Percentiles rank a stretch among this genome's conserved stretches.
Evolutionary conservation across 2,888 invertebrate genomes (phyloP).

Genomic region (Hyppa rectilinea): DNA sequence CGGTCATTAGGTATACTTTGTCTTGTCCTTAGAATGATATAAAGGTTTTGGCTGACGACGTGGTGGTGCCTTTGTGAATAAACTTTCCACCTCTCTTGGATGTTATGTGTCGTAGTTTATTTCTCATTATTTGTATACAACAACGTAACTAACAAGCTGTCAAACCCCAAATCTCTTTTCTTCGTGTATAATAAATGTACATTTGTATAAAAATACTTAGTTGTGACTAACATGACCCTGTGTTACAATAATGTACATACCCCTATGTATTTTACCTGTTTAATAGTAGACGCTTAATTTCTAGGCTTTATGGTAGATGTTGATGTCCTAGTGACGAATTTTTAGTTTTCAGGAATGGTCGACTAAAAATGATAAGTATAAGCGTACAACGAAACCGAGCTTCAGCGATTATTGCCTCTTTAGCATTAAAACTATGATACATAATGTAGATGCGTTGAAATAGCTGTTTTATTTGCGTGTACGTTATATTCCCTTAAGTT

Average conservation of each 20-base stretch:
- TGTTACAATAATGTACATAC: slow-evolving; percentile 44
- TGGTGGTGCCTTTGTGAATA: slow-evolving; percentile 78
- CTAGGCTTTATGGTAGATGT: slow-evolving; percentile 30
- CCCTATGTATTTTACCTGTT: slow-evolving; percentile 26
- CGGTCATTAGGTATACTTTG: slow-evolving; percentile 85
- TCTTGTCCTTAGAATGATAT: slow-evolving; percentile 68
- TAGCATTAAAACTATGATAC: too few species aligned
- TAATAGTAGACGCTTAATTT: slow-evolving; percentile 44
- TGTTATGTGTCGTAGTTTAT: slow-evolving; percentile 60
- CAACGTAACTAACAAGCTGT: slow-evolving; percentile 65
- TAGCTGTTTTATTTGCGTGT: not conserved
- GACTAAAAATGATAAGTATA: not conserved
- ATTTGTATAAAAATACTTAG: slow-evolving; percentile 50
- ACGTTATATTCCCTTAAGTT: too few species aligned
- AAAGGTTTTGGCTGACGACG: slow-evolving; percentile 73
- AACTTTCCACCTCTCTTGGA: slow-evolving; percentile 65
- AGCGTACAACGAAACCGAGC: not conserved
- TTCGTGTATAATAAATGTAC: slow-evolving; percentile 45
- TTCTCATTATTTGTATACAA: slow-evolving; percentile 50
- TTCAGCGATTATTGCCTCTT: not conserved
- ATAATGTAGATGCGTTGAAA: slow-evolving; percentile 15
- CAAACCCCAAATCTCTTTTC: slow-evolving; percentile 29
- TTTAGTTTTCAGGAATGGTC: slow-evolving; percentile 7
- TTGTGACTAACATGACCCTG: slow-evolving; percentile 65
- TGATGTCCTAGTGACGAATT: not conserved